Percentiles rank a stretch among this genome's conserved stretches.
These are phyloP conservation scores for Dolichomitus sp. DNA, from an alignment of 2,888 invertebrate genomes.

Conservation along the genomic window DNA sequence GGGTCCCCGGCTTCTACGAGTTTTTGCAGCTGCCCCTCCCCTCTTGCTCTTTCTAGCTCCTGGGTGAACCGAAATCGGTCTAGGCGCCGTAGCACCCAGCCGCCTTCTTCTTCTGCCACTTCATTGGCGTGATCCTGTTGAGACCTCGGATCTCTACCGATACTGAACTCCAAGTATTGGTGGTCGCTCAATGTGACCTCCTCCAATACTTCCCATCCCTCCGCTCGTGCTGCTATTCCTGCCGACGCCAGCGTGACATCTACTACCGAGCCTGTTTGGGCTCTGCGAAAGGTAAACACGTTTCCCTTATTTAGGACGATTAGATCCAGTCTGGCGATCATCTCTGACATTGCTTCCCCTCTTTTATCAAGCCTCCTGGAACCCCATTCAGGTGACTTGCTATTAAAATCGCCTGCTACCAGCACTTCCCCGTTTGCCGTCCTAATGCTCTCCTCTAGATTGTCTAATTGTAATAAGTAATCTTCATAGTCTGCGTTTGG, in stretches of 20 bases:
- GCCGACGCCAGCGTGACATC: slow-evolving; percentile 43
- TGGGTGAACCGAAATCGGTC: no score
- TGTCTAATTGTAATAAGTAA: slow-evolving; percentile 2
- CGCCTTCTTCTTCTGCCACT: background rate
- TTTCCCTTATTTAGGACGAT: slow-evolving; percentile 37
- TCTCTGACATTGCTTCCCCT: slow-evolving; percentile 42
- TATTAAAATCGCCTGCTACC: slow-evolving; percentile 45
- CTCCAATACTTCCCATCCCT: no score
- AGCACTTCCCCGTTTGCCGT: background rate
- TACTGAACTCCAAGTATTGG: slow-evolving; percentile 46
- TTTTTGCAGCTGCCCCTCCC: background rate
- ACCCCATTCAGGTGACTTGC: slow-evolving; percentile 53
- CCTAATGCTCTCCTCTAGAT: slow-evolving; percentile 35
- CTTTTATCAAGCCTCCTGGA: slow-evolving; percentile 37
- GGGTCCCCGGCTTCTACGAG: background rate
- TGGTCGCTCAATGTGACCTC: slow-evolving; percentile 59
- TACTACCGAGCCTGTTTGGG: slow-evolving; percentile 21
- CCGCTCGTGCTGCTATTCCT: background rate
- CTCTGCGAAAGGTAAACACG: slow-evolving; percentile 26
- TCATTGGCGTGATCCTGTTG: background rate
- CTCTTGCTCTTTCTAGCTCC: background rate
- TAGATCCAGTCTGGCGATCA: slow-evolving; percentile 27
- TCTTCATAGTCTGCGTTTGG: slow-evolving; percentile 28
- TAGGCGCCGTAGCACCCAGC: no score
- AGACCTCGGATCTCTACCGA: background rate